Evolutionary conservation across 2,888 invertebrate genomes (phyloP).

Genomic region (Ectropis crepuscularia): DNA sequence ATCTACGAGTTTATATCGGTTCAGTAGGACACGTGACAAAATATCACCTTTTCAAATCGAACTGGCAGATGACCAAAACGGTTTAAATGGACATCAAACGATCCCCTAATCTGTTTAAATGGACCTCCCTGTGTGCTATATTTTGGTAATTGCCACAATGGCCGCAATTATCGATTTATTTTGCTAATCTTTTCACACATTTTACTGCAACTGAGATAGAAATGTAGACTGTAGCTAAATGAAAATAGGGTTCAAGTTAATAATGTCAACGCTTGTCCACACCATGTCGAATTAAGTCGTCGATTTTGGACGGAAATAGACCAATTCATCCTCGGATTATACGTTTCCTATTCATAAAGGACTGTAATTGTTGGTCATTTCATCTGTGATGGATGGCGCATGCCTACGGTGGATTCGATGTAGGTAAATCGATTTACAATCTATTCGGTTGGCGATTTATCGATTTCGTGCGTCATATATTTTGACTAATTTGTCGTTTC

Average conservation of each 20-base stretch:
- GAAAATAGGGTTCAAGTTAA: constrained; percentile 21
- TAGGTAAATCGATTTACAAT: constrained; percentile 72
- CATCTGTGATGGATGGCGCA: constrained; percentile 36
- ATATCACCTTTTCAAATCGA: constrained; percentile 27
- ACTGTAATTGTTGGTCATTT: constrained; percentile 44
- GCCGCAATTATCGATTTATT: constrained; percentile 39
- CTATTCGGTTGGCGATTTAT: constrained; percentile 42
- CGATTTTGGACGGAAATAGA: constrained; percentile 74
- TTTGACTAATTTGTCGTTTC: constrained; percentile 38
- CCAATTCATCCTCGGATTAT: constrained; percentile 72
- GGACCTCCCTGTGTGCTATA: constrained; percentile 25
- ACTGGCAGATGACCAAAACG: constrained; percentile 38
- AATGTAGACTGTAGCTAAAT: constrained; percentile 4
- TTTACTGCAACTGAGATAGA: constrained; percentile 3
- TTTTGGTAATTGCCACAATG: constrained; percentile 40
- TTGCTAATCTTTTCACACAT: constrained; percentile 30
- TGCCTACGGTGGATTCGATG: constrained; percentile 47
- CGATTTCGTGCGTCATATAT: constrained; percentile 37
- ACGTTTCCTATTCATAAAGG: constrained; percentile 39
- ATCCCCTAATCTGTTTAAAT: constrained; percentile 24
- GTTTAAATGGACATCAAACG: constrained; percentile 9
- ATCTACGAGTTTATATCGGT: constrained; percentile 22
- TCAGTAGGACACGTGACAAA: constrained; percentile 34
- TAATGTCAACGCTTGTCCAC: constrained; percentile 31
- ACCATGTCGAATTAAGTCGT: constrained; percentile 52